Percentiles rank a stretch among this genome's conserved stretches.
These are phyloP conservation scores for Polydrusus cervinus DNA, from an alignment of 2,888 invertebrate species.

Conservation along the genomic window DNA sequence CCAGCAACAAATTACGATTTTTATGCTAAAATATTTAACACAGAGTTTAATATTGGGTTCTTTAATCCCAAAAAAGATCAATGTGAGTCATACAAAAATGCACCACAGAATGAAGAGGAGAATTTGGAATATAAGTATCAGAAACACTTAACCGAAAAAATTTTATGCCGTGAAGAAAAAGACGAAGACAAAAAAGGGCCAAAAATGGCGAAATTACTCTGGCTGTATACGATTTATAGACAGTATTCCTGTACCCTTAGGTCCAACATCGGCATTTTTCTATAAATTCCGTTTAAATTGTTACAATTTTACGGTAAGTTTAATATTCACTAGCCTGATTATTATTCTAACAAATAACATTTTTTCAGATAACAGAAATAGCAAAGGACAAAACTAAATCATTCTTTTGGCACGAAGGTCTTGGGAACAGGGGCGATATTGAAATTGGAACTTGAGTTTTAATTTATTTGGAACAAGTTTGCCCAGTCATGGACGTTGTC, in stretches of 20 bases:
- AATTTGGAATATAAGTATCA: constrained; percentile 1
- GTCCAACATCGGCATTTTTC: background rate
- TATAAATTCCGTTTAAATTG: constrained; percentile 26
- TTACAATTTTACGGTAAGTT: constrained; percentile 31
- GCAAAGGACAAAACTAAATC: constrained; percentile 31
- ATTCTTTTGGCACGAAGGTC: constrained; percentile 52
- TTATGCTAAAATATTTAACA: constrained; percentile 61
- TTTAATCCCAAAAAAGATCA: constrained; percentile 49
- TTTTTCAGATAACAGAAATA: constrained; percentile 39
- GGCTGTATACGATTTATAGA: constrained; percentile 21
- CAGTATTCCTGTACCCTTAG: constrained; percentile 14
- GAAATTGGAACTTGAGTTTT: constrained; percentile 48
- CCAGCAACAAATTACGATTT: constrained; percentile 59
- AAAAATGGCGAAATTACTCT: background rate
- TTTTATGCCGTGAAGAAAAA: constrained; percentile 11
- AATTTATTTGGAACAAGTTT: constrained; percentile 34
- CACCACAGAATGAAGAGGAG: background rate
- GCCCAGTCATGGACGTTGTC: constrained; percentile 32
- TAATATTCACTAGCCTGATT: constrained; percentile 23
- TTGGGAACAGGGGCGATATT: constrained; percentile 46
- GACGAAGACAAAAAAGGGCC: background rate
- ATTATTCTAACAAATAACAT: too few species aligned
- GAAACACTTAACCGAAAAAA: constrained; percentile 11
- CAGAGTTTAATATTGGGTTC: constrained; percentile 62
- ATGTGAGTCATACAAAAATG: constrained; percentile 22